Conservation (phyloP, 1,140 invertebrate genomes). For the Ladona fulva region DNA sequence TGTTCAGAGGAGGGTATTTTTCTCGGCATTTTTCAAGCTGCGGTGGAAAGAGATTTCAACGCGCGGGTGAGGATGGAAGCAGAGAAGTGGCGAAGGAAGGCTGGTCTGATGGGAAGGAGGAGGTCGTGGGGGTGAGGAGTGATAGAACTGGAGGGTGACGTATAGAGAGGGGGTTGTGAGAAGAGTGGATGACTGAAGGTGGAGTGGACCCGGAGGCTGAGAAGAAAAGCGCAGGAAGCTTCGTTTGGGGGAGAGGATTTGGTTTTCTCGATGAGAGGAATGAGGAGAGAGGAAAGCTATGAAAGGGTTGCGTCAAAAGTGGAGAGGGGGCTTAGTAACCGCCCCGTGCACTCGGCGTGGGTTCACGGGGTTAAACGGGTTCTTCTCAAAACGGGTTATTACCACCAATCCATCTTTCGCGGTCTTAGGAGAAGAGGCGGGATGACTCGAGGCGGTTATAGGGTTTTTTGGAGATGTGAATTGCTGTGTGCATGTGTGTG, state of each 20-base stretch:
- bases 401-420: constrained; percentile 3
- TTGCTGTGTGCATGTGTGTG: neutral
- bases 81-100: too few relatives aligned
- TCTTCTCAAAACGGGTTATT: constrained; percentile 4
- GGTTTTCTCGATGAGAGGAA: neutral
- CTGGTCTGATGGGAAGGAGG: too few relatives aligned
- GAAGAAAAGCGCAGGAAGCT: neutral
- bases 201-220: neutral
- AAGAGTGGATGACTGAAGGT: neutral
- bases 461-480: neutral
- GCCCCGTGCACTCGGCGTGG: neutral
- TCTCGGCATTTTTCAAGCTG: too few relatives aligned
- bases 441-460: neutral
- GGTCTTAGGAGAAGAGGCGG: neutral
- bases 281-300: too few relatives aligned
- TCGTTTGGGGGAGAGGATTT: neutral
- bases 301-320: neutral
- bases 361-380: constrained; percentile 7
- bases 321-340: neutral
- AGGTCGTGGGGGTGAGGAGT: too few relatives aligned
- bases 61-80: too few relatives aligned
- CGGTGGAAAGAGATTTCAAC: too few relatives aligned
- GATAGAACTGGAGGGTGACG: too few relatives aligned
- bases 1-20: too few relatives aligned
- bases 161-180: too few relatives aligned